Base-by-base conservation (phyloP, 2,797 vertebrate species). In the Zonotrichia albicollis region DNA sequence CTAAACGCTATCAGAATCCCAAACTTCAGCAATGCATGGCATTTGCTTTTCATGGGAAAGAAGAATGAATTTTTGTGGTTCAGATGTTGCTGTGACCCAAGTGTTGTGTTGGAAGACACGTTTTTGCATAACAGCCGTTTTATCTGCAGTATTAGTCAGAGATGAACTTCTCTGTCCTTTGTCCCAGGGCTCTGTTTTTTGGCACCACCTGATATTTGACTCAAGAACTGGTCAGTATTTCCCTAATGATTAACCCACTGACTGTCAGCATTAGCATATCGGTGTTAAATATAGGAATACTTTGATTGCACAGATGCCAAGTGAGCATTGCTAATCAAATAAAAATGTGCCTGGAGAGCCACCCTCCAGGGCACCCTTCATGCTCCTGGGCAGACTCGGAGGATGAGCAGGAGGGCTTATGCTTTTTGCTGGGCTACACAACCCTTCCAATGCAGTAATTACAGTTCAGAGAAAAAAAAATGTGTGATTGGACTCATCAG, bases 71-170 rank as follows among this genome's bases (percentile, higher is more conserved):
- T 88, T 86, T 93, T 86, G 85, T 91, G 64, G 53, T 85, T 93
- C 62, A 70, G 64, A 90, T 91, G 67, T 81, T 96, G 79, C 79
- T 84, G 76, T 85, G 87, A 91, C 73, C 62, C 77, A 82, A 85
- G 26, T 34, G 55, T 25, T 89, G 43, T 60, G 43, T 46, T 91
- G 73, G 96, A 96, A 91, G 91, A 88, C 64, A 64, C 0, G 0
- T 82, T 91, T 94, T 90, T 92, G 53, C 89, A 19, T 76, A 88
- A 73, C 66, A 91, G 80, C 25, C 21, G 0, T 89, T 96, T 96
- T 93, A 88, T 96, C 87, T 92, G 58, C 53, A 84, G 76, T 62
- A 84, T 97, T 96, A 96, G 73, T 96, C 91, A 94, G 89, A 92
- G 87, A 67, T 91, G 32, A 93, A 64, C 79, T 60, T 92, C 82